These are phyloP conservation scores for Carollia perspicillata DNA, from an alignment of 2,113 vertebrate genomes.

Conservation along the genomic window DNA sequence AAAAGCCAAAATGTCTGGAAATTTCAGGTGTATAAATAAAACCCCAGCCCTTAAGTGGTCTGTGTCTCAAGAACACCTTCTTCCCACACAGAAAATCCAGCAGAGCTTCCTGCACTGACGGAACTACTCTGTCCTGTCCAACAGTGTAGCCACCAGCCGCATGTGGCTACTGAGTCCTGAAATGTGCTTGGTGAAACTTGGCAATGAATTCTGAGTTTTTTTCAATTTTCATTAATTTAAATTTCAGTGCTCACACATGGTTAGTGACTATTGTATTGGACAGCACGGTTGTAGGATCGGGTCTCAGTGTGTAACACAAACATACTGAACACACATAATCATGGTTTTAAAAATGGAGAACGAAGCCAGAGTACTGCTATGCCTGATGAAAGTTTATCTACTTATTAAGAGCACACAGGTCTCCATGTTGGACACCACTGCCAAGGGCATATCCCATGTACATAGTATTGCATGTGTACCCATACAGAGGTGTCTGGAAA, in stretches of 20 bases:
- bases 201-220: neutral
- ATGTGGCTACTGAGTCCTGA: neutral
- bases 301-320: neutral
- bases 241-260: constrained; percentile 5
- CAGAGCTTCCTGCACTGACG: neutral
- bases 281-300: neutral
- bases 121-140: neutral
- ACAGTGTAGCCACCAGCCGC: neutral
- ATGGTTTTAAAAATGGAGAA: neutral
- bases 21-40: constrained; percentile 26
- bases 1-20: constrained; percentile 40
- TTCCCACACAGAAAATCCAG: neutral
- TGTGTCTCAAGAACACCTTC: constrained; percentile 24
- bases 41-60: neutral
- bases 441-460: neutral
- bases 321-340: neutral
- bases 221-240: neutral
- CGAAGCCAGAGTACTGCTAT: neutral
- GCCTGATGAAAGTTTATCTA: neutral
- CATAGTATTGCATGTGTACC: neutral
- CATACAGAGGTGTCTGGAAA: neutral
- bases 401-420: neutral
- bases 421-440: neutral
- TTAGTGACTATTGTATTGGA: neutral
- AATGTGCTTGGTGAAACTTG: neutral